phyloP scores from a whole-genome alignment of 2,888 invertebrate genomes.

The Limnephilus auricula region DNA sequence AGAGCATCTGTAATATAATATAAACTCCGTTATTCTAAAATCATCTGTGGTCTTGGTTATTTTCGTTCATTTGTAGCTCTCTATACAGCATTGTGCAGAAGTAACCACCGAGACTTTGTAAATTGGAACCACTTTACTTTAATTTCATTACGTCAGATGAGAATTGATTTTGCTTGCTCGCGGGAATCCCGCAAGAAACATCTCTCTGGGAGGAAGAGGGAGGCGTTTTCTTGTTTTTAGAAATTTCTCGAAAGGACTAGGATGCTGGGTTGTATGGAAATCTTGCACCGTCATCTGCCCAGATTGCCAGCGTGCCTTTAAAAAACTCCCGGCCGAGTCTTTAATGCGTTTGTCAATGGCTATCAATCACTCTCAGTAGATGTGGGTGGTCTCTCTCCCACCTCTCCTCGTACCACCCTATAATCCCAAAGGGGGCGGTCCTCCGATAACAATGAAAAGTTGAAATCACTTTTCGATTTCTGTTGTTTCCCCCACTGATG shows the following conservation, averaged over 20 bases:
- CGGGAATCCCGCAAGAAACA: constrained; percentile 34
- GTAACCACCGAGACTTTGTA: constrained; percentile 21
- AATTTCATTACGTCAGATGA: constrained; percentile 59
- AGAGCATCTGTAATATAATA: background rate
- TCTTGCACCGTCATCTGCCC: constrained; percentile 65
- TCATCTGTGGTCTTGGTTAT: too few relatives aligned
- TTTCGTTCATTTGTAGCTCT: background rate
- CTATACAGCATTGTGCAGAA: background rate
- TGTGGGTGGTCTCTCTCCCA: background rate
- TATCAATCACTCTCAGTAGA: constrained; percentile 61
- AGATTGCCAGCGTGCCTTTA: constrained; percentile 62
- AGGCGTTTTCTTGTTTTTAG: constrained; percentile 64
- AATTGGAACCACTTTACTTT: constrained; percentile 58
- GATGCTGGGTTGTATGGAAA: constrained; percentile 58
- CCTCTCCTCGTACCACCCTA: constrained; percentile 14
- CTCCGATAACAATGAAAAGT: constrained; percentile 59
- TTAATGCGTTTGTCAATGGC: constrained; percentile 66
- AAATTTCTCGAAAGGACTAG: constrained; percentile 50
- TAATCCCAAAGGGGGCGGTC: constrained; percentile 46
- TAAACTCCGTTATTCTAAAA: background rate
- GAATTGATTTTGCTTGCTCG: constrained; percentile 63
- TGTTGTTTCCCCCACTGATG: constrained; percentile 50
- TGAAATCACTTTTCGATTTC: constrained; percentile 59
- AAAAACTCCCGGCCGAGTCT: constrained; percentile 62
- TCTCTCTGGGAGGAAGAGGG: constrained; percentile 3